phyloP scores from a whole-genome alignment of 2,888 invertebrate genomes.

The Xylota sylvarum region DNA sequence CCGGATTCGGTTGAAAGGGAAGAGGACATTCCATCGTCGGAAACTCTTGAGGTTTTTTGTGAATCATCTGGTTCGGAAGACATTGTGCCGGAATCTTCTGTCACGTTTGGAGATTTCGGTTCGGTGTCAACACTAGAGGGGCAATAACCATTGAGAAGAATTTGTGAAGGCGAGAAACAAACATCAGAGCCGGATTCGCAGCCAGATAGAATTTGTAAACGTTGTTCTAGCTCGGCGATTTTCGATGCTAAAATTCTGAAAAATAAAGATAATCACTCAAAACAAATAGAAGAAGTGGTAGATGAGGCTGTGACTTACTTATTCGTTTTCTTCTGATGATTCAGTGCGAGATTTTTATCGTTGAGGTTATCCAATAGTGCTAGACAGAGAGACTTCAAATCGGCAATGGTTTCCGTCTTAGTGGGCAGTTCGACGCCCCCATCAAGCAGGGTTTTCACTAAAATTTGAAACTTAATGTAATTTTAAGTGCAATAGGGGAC shows the following conservation, averaged over 20 bases:
- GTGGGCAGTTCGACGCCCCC: constrained; percentile 87
- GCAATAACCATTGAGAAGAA: constrained; percentile 88
- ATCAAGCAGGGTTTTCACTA: constrained; percentile 91
- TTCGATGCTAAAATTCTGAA: constrained; percentile 91
- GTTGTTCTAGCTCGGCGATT: constrained; percentile 92
- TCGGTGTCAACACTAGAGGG: constrained; percentile 85
- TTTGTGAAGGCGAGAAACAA: constrained; percentile 86
- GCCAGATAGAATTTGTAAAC: constrained; percentile 88
- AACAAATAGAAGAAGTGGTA: constrained; percentile 56
- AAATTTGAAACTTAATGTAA: constrained; percentile 78
- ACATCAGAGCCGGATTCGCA: constrained; percentile 77
- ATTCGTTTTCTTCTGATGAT: constrained; percentile 94
- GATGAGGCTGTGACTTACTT: constrained; percentile 86
- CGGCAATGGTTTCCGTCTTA: constrained; percentile 89
- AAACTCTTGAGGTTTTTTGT: constrained; percentile 79
- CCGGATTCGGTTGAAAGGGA: constrained; percentile 84
- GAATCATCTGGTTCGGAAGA: constrained; percentile 81
- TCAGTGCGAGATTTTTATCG: constrained; percentile 93
- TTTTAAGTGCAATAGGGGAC: neutral
- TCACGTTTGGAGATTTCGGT: constrained; percentile 84
- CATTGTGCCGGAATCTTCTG: constrained; percentile 82
- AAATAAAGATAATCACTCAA: neutral
- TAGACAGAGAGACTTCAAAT: constrained; percentile 91
- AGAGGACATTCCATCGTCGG: constrained; percentile 82
- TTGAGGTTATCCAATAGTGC: constrained; percentile 93